A percentile compares a stretch with the other conserved stretches of the same genome.
Conservation (phyloP, 2,888 invertebrate genomes). For the Arge pagana region DNA sequence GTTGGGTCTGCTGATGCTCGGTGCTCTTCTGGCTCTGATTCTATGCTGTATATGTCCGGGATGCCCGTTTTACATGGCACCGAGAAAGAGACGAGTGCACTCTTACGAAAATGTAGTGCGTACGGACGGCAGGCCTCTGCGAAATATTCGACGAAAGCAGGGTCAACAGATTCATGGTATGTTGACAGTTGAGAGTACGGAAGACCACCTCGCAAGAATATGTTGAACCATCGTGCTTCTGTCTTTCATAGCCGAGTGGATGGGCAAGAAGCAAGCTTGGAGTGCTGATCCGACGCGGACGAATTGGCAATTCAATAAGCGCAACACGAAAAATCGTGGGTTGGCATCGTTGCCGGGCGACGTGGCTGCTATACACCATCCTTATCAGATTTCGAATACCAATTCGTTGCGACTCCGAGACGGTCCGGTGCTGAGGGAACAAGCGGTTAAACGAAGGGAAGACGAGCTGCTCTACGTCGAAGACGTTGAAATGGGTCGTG, state of each 20-base stretch:
- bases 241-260: conserved; percentile 71
- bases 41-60: conserved; percentile 84
- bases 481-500: conserved; percentile 58
- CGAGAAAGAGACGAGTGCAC: conserved; percentile 60
- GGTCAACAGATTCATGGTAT: conserved; percentile 40
- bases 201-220: background rate
- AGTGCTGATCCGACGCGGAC: conserved; percentile 73
- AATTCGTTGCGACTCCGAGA: conserved; percentile 33
- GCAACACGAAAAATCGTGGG: conserved; percentile 58
- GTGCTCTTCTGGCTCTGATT: conserved; percentile 73
- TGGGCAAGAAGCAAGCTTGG: conserved; percentile 82
- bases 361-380: conserved; percentile 35
- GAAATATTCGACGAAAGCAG: conserved; percentile 48
- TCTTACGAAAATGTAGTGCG: conserved; percentile 50
- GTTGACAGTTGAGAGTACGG: background rate
- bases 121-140: conserved; percentile 46
- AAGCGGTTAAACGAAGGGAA: conserved; percentile 42
- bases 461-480: conserved; percentile 66
- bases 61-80: conserved; percentile 81
- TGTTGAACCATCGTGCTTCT: no score
- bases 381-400: conserved; percentile 26
- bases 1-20: conserved; percentile 73
- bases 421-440: conserved; percentile 32
- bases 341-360: conserved; percentile 52
- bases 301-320: conserved; percentile 76